These are phyloP conservation scores for Salvelinus sp. DNA, from an alignment of 2,113 vertebrate species.

Conservation along the genomic window DNA sequence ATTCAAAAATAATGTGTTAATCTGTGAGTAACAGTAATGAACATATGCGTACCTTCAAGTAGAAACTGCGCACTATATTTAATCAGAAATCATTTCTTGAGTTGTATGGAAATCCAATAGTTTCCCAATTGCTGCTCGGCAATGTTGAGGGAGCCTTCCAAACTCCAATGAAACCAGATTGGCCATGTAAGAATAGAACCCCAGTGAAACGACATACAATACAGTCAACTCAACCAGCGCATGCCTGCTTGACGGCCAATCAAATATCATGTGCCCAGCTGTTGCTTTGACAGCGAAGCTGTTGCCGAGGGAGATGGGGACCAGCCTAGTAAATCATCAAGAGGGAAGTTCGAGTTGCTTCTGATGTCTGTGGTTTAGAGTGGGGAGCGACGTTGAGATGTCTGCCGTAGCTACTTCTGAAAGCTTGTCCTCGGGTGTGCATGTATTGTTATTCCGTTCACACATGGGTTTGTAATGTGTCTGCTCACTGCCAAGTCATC, in stretches of 20 bases:
- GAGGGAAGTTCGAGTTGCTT: constrained; percentile 61
- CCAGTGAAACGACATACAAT: constrained; percentile 56
- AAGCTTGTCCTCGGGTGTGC: constrained; percentile 47
- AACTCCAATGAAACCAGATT: constrained; percentile 57
- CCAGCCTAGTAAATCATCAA: constrained; percentile 56
- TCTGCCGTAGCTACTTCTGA: constrained; percentile 52
- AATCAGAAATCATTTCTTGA: constrained; percentile 3
- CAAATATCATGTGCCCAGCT: constrained; percentile 66
- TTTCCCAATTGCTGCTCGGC: constrained; percentile 6
- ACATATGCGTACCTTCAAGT: not conserved
- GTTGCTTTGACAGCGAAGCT: constrained; percentile 44
- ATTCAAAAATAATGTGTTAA: no score
- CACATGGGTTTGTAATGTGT: constrained; percentile 34
- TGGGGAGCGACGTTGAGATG: constrained; percentile 43
- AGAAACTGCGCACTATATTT: not conserved
- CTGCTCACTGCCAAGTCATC: constrained; percentile 20
- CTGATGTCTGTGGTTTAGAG: constrained; percentile 28
- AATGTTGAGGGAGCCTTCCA: constrained; percentile 24
- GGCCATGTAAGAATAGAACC: constrained; percentile 54
- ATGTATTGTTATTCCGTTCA: constrained; percentile 57
- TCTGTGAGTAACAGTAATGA: not conserved
- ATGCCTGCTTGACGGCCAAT: constrained; percentile 59
- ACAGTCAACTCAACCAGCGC: constrained; percentile 24
- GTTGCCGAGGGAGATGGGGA: constrained; percentile 48
- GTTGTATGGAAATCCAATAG: constrained; percentile 18